phyloP scores from a whole-genome alignment of 2,113 vertebrate genomes.

The Gallinago media region DNA sequence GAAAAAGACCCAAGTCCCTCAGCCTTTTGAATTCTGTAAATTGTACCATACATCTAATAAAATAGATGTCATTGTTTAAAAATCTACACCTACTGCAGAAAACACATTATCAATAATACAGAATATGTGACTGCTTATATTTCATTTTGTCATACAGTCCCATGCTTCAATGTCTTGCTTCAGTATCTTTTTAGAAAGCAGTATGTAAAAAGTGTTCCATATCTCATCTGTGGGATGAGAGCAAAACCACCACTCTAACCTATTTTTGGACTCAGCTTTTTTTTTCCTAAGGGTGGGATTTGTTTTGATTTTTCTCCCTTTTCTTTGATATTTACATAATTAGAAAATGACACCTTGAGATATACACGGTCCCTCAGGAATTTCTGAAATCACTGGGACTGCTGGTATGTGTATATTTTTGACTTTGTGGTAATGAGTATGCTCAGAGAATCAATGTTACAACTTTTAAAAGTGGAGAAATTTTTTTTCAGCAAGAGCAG shows the following conservation, averaged over 20 bases:
- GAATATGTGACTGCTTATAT: neutral
- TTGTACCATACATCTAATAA: neutral
- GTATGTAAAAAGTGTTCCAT: neutral
- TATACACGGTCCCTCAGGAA: neutral
- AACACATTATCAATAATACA: neutral
- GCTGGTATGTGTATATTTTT: neutral
- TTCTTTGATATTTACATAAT: neutral
- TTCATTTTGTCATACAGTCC: neutral
- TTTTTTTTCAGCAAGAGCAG: neutral
- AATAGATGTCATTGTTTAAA: neutral
- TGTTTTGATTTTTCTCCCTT: neutral
- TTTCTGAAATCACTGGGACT: neutral
- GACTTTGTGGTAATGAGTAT: neutral
- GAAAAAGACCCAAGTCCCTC: no score
- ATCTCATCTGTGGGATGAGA: neutral
- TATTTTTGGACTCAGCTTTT: neutral
- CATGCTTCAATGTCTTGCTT: neutral
- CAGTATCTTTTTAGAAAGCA: neutral
- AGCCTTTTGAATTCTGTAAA: neutral
- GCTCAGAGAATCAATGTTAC: neutral
- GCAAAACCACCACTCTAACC: neutral
- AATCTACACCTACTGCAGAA: neutral
- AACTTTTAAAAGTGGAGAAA: neutral
- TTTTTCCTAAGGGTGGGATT: neutral
- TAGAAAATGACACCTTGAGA: neutral